Conservation (phyloP, 2,888 invertebrate species). For the Epirrita christyi region DNA sequence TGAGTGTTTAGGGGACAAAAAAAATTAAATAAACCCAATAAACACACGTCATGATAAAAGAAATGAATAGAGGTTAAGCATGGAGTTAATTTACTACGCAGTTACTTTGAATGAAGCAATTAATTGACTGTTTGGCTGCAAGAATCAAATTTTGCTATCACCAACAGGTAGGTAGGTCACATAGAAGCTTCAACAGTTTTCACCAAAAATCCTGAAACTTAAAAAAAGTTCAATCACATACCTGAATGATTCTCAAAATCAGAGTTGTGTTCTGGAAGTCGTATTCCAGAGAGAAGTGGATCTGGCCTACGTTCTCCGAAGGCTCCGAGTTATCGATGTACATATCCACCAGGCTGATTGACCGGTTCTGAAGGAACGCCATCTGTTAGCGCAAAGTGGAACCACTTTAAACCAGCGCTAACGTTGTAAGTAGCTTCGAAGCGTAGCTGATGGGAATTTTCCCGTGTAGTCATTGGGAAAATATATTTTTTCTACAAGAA, state of each 20-base stretch:
- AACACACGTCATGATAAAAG: too few relatives aligned
- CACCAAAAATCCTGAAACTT: background rate
- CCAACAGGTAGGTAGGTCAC: too few relatives aligned
- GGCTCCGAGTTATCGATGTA: slow-evolving; percentile 97
- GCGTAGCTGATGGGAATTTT: slow-evolving; percentile 3
- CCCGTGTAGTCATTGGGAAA: slow-evolving; percentile 19
- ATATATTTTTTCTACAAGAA: background rate
- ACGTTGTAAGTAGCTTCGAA: slow-evolving; percentile 17
- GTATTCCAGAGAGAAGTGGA: slow-evolving; percentile 96
- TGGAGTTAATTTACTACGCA: too few relatives aligned
- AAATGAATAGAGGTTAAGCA: too few relatives aligned
- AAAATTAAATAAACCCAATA: too few relatives aligned
- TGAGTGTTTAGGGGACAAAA: too few relatives aligned
- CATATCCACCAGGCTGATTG: slow-evolving; percentile 96
- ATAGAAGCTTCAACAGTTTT: too few relatives aligned
- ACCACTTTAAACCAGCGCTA: slow-evolving; percentile 58
- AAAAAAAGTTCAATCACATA: slow-evolving; percentile 50
- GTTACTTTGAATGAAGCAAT: too few relatives aligned
- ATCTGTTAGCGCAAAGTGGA: slow-evolving; percentile 78
- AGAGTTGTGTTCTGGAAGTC: slow-evolving; percentile 97
- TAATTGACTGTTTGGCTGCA: too few relatives aligned
- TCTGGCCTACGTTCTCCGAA: slow-evolving; percentile 97
- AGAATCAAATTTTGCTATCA: too few relatives aligned
- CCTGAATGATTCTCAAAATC: slow-evolving; percentile 95
- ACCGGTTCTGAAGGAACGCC: slow-evolving; percentile 93